Conservation (phyloP, 2,797 vertebrate species). For the Phylloscopus collybita region DNA sequence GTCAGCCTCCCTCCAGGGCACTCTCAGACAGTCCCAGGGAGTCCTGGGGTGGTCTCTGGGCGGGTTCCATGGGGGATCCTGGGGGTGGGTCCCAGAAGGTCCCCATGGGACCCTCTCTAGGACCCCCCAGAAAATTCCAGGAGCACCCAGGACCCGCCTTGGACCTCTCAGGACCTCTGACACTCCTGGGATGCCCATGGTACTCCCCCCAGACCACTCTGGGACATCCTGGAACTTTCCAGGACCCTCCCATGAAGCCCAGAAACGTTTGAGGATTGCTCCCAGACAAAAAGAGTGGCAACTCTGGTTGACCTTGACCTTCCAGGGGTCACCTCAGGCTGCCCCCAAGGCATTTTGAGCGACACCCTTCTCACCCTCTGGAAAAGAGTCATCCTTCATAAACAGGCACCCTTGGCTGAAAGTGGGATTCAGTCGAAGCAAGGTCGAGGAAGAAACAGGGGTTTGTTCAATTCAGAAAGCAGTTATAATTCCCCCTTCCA, state of each 20-base stretch:
- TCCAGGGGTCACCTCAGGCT: not conserved
- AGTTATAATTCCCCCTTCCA: not conserved
- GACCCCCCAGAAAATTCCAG: not conserved
- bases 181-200: too few relatives aligned
- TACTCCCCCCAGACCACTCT: rapidly evolving
- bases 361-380: not conserved
- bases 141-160: too few relatives aligned
- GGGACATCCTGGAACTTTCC: not conserved
- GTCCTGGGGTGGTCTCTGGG: not conserved
- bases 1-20: not conserved
- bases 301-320: not conserved
- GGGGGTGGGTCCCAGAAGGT: not conserved
- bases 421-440: not conserved
- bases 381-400: not conserved
- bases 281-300: not conserved
- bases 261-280: rapidly evolving
- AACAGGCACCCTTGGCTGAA: not conserved
- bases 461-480: not conserved
- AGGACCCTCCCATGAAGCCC: not conserved
- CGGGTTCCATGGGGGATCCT: not conserved
- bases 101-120: not conserved
- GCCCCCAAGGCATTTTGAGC: not conserved
- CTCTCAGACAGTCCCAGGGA: not conserved
- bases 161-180: too few relatives aligned
- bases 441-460: not conserved